Conservation (phyloP, 2,113 vertebrate species). For the Hippocampus comes region DNA sequence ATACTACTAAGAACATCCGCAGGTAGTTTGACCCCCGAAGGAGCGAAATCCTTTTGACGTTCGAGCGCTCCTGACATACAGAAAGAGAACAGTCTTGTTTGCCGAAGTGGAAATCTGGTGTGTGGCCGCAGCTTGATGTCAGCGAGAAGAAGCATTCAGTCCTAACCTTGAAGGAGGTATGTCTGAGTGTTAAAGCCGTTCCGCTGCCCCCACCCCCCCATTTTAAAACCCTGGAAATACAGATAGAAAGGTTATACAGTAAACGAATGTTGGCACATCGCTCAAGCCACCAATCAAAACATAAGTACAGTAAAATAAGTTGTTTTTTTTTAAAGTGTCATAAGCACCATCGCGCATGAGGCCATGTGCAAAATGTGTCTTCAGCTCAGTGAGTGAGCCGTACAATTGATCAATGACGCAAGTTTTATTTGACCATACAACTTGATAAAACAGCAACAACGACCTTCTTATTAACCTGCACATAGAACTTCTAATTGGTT, state of each 20-base stretch:
- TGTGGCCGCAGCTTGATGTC: constrained; percentile 26
- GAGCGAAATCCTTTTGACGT: constrained; percentile 21
- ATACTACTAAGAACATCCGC: constrained; percentile 15
- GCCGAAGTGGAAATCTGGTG: constrained; percentile 27
- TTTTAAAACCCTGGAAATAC: constrained; percentile 60
- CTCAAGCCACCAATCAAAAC: neutral
- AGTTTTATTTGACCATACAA: neutral
- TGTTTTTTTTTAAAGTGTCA: neutral
- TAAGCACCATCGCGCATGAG: neutral
- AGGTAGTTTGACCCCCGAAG: constrained; percentile 16
- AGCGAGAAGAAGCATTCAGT: constrained; percentile 31
- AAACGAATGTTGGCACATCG: neutral
- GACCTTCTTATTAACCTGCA: neutral
- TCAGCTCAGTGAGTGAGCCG: neutral
- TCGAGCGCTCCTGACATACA: constrained; percentile 50
- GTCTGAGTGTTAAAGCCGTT: constrained; percentile 70
- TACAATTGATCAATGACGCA: neutral
- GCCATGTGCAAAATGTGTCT: neutral
- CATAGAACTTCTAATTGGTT: neutral
- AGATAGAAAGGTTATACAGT: constrained; percentile 3
- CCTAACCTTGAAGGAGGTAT: constrained; percentile 72
- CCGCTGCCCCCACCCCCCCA: constrained; percentile 60
- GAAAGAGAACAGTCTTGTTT: constrained; percentile 19
- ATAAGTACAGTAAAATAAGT: neutral
- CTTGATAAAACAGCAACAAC: neutral